Evolutionary conservation across 2,113 vertebrate species (phyloP).

Genomic region (Sceloporus undulatus): DNA sequence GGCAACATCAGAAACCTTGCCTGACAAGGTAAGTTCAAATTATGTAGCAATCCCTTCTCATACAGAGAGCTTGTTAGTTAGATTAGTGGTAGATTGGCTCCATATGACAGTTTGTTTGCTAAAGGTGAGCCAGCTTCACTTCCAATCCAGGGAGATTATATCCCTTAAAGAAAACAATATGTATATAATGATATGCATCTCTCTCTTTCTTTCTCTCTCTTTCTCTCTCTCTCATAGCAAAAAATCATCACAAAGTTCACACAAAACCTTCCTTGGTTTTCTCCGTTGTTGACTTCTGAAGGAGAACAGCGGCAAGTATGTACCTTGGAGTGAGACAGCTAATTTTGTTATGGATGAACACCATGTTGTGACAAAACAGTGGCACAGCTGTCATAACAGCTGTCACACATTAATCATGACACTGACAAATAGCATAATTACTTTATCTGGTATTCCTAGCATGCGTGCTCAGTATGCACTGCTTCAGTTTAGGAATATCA

Average conservation of each 20-base stretch:
- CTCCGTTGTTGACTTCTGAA: slow-evolving; percentile 79
- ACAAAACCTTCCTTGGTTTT: slow-evolving; percentile 76
- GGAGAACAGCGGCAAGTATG: slow-evolving; percentile 71
- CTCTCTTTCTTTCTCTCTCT: slow-evolving; percentile 63
- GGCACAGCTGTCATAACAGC: slow-evolving; percentile 87
- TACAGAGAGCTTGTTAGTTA: slow-evolving; percentile 76
- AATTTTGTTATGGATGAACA: slow-evolving; percentile 86
- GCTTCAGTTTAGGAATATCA: slow-evolving; percentile 73
- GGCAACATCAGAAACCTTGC: slow-evolving; percentile 75
- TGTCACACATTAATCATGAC: slow-evolving; percentile 88
- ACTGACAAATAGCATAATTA: slow-evolving; percentile 88
- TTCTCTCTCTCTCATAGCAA: not conserved
- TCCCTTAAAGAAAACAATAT: slow-evolving; percentile 66
- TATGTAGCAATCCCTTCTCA: slow-evolving; percentile 73
- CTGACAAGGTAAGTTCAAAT: slow-evolving; percentile 81
- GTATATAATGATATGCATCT: slow-evolving; percentile 72
- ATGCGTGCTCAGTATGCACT: slow-evolving; percentile 77
- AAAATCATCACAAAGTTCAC: slow-evolving; percentile 75
- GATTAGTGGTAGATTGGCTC: slow-evolving; percentile 73
- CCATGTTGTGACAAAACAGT: slow-evolving; percentile 84
- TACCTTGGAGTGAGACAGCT: slow-evolving; percentile 76
- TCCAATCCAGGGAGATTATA: slow-evolving; percentile 66
- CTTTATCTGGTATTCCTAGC: slow-evolving; percentile 83
- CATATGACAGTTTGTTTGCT: slow-evolving; percentile 80
- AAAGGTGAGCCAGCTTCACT: slow-evolving; percentile 75